These are phyloP conservation scores for Pygoscelis adeliae DNA, from an alignment of 2,113 vertebrate genomes.

Conservation along the genomic window DNA sequence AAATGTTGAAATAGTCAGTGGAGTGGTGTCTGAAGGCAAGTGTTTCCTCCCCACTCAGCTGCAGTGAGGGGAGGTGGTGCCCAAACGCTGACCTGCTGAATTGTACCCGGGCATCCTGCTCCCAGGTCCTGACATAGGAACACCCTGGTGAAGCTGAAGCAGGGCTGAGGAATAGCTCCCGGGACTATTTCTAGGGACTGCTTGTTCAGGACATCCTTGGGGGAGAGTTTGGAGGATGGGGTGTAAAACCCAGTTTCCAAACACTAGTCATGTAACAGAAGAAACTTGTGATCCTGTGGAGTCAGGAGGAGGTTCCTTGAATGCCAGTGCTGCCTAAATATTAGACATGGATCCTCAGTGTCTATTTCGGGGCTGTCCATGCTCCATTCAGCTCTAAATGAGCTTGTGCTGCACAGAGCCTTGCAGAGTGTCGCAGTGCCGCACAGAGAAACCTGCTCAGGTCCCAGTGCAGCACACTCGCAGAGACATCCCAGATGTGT, in stretches of 20 bases:
- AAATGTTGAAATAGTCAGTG: not conserved
- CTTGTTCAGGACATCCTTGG: not conserved
- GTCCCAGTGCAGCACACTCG: accelerated
- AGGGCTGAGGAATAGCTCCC: not conserved
- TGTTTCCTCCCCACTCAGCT: not conserved
- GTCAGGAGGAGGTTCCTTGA: not conserved
- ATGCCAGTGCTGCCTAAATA: not conserved
- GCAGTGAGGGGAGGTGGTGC: not conserved
- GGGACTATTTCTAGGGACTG: not conserved
- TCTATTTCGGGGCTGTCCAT: not conserved
- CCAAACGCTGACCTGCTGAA: not conserved
- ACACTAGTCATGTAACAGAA: not conserved
- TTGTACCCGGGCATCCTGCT: not conserved
- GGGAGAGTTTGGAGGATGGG: not conserved
- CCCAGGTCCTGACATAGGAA: not conserved
- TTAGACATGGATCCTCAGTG: not conserved
- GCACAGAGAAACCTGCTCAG: not conserved
- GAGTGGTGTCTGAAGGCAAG: not conserved
- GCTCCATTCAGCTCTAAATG: not conserved
- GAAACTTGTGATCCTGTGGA: not conserved
- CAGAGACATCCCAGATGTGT: not conserved
- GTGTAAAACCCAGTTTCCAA: not conserved
- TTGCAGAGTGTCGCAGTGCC: not conserved
- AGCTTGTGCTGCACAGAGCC: not conserved
- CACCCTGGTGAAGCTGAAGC: not conserved